Conservation (phyloP, 2,888 invertebrate genomes). For the Pimpla rufipes region DNA sequence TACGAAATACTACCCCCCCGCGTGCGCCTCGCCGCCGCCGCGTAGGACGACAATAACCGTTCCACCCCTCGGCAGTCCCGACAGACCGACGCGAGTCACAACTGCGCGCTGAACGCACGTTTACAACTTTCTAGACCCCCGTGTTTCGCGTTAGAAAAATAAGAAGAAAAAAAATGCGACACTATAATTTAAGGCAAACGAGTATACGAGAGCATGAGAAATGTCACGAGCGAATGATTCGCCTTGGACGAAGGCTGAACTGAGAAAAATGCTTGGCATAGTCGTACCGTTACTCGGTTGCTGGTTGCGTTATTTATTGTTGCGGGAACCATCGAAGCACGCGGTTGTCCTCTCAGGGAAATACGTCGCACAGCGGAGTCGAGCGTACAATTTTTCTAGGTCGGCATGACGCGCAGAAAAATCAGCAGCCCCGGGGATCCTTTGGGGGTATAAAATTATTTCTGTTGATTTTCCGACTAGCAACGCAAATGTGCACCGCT, state of each 20-base stretch:
- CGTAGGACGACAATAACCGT: constrained; percentile 31
- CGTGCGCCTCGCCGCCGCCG: constrained; percentile 20
- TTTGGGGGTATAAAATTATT: constrained; percentile 29
- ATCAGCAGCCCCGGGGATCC: background rate
- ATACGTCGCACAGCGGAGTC: no score
- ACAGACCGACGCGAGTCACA: constrained; percentile 39
- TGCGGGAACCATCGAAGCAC: no score
- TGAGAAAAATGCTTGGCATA: no score
- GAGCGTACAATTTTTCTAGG: no score
- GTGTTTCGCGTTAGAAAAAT: background rate
- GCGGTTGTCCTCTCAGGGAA: no score
- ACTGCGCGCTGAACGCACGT: constrained; percentile 42
- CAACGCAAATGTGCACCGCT: constrained; percentile 9
- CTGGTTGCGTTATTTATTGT: no score
- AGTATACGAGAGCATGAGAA: constrained; percentile 23
- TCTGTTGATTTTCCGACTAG: constrained; percentile 40
- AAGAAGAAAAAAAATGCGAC: constrained; percentile 1
- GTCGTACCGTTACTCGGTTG: no score
- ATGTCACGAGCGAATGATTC: constrained; percentile 34
- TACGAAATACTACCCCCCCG: constrained; percentile 30
- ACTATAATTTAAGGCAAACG: constrained; percentile 34
- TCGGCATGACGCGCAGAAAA: background rate
- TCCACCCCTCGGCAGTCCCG: constrained; percentile 30
- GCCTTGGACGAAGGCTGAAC: background rate
- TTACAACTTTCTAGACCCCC: constrained; percentile 49